Percentiles rank a stretch among this genome's conserved stretches.
phyloP scores from a whole-genome alignment of 2,797 vertebrate species.

The Hephaestus fuliginosus region DNA sequence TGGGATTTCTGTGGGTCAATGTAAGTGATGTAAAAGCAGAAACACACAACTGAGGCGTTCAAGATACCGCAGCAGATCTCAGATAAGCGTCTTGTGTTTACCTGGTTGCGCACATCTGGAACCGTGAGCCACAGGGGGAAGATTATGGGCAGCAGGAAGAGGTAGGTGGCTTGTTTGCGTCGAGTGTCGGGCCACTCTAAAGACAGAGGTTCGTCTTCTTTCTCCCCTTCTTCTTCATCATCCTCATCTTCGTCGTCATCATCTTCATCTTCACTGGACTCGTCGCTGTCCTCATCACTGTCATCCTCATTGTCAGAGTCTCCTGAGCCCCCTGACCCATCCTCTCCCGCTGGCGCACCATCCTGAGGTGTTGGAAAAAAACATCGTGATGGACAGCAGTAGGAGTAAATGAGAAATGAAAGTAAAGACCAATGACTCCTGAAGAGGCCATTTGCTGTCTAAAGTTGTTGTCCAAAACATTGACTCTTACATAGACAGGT shows the following conservation, averaged over 20 bases:
- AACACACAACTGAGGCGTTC: background rate
- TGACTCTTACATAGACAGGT: slow-evolving; percentile 71
- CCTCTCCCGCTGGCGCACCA: slow-evolving; percentile 67
- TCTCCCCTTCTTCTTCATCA: slow-evolving; percentile 70
- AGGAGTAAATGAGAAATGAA: slow-evolving; percentile 1
- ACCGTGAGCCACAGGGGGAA: slow-evolving; percentile 96
- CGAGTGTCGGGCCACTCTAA: slow-evolving; percentile 92
- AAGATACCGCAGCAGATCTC: background rate
- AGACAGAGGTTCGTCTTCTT: slow-evolving; percentile 91
- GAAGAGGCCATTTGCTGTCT: slow-evolving; percentile 1
- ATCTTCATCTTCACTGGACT: slow-evolving; percentile 79
- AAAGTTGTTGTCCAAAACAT: background rate
- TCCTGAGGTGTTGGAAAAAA: slow-evolving; percentile 51
- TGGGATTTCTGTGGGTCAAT: slow-evolving; percentile 87
- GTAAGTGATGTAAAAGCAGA: background rate
- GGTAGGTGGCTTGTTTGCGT: slow-evolving; percentile 92
- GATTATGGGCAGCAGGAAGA: slow-evolving; percentile 94
- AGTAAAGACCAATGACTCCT: background rate
- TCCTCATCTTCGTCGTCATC: slow-evolving; percentile 69
- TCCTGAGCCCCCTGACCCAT: slow-evolving; percentile 69
- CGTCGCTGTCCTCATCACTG: slow-evolving; percentile 66
- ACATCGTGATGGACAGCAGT: slow-evolving; percentile 1
- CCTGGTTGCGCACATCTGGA: slow-evolving; percentile 93
- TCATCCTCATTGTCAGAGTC: slow-evolving; percentile 71
- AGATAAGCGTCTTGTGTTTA: slow-evolving; percentile 62